phyloP scores from a whole-genome alignment of 2,797 vertebrate genomes.

The Esox masquinongy region DNA sequence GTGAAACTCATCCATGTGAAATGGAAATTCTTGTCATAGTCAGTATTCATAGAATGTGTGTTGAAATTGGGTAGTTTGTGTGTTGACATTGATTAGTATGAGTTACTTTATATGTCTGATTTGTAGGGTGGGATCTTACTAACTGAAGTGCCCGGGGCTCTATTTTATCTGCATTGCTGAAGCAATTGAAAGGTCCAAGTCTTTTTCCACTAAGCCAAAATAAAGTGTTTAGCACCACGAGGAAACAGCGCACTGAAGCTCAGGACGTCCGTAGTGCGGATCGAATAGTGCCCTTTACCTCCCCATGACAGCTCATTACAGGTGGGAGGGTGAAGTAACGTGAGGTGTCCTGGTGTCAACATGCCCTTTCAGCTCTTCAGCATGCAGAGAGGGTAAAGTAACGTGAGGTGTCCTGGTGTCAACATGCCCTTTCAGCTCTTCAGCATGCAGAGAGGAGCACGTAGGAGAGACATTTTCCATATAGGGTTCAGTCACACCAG shows the following conservation, averaged over 20 bases:
- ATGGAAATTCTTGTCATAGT: background rate
- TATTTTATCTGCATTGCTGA: slow-evolving; percentile 5
- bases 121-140: slow-evolving; percentile 13
- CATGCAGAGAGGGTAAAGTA: slow-evolving; percentile 27
- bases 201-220: no score
- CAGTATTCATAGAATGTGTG: background rate
- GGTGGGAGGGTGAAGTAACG: slow-evolving; percentile 33
- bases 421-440: background rate
- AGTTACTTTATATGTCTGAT: background rate
- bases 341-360: background rate
- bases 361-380: background rate
- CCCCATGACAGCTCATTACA: slow-evolving; percentile 29
- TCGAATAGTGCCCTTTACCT: no score
- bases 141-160: background rate
- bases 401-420: slow-evolving; percentile 3
- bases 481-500: background rate
- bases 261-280: no score
- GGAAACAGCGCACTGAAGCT: no score
- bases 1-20: slow-evolving; percentile 9
- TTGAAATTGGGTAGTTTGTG: background rate
- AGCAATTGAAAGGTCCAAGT: no score
- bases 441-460: slow-evolving; percentile 21
- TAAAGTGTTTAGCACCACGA: no score
- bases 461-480: background rate
- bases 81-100: background rate